Base-by-base conservation (phyloP, 1,140 invertebrate genomes). In the Saxidomus purpurata region DNA sequence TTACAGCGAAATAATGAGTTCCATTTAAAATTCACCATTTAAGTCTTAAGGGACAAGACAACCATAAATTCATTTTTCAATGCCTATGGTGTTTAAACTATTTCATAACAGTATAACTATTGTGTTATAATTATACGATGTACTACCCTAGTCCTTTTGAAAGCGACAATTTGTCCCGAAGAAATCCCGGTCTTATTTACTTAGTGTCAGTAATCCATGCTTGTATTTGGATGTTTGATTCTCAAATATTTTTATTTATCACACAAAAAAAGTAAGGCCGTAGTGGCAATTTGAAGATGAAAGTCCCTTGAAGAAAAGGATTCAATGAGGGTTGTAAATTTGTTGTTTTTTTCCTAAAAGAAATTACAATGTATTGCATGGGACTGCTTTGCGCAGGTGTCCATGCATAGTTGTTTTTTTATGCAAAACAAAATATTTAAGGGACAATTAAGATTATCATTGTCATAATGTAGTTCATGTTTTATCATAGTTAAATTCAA, bases 41-140 rank as follows among this genome's bases (percentile, higher is more conserved):
- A 36, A 19, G 28, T 19, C 8, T 52, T 4, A 79, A 52, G 3
- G 15, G 47, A 79, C 76, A 79, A 79, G 76, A 79, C 76, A 79
- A 47, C 76, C 40, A 79, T 49, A 52, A 79, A 52, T 79, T 79
- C 11, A 55, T 52, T 52, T 79, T 79, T 76, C 49, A 55, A 79
- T 52, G 47, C 15, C 3, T 22, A 55, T 36, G 36, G 47, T 79
- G 76, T 79, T 79, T 52, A 52, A 52, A 55, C 76, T 52, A 79
- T 79, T 49, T 36, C 22, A 22, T 36, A 55, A 79, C 76, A 79
- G 76, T 34, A 49, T 13, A 25, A 79, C 76, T 79, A 79, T 79
- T 79, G 49, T 79, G 25, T 3, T 47, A 34, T 52, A 79, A 79
- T 79, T 79, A 55, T 55, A 79, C 28, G 76, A 52, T 79, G 76